Evolutionary conservation across 2,888 invertebrate genomes (phyloP).

Genomic region (Nyleta sp.): DNA sequence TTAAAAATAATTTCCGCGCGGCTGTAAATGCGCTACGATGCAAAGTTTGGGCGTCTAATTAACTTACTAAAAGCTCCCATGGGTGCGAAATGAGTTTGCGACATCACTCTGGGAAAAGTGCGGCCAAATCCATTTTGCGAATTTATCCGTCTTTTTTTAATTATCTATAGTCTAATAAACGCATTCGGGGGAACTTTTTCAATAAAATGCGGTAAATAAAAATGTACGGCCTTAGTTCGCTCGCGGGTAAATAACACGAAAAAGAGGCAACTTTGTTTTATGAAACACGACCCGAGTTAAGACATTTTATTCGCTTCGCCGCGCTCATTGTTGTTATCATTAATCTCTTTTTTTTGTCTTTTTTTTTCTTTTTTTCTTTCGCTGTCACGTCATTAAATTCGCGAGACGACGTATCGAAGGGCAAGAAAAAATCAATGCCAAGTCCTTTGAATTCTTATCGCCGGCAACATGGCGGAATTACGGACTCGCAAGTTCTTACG

Average conservation of each 20-base stretch:
- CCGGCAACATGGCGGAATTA: constrained; percentile 6
- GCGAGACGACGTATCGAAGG: too few relatives aligned
- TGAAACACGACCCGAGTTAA: constrained; percentile 5
- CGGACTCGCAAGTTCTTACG: constrained; percentile 17
- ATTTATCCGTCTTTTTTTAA: constrained; percentile 43
- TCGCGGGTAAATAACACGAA: constrained; percentile 16
- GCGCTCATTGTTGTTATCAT: constrained; percentile 1
- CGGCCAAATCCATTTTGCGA: constrained; percentile 30
- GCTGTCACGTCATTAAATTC: neutral
- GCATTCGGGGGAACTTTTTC: constrained; percentile 43
- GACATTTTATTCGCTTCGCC: constrained; percentile 19
- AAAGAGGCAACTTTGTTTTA: constrained; percentile 23
- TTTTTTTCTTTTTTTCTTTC: neutral
- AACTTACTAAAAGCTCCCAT: constrained; percentile 48
- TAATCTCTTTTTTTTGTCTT: neutral
- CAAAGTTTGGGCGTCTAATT: constrained; percentile 49
- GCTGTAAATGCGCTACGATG: constrained; percentile 42
- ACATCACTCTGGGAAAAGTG: constrained; percentile 32
- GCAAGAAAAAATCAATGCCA: too few relatives aligned
- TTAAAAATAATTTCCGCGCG: constrained; percentile 44
- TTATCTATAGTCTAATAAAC: constrained; percentile 44
- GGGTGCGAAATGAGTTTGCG: constrained; percentile 46
- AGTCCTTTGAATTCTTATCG: too few relatives aligned
- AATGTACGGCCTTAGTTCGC: constrained; percentile 27
- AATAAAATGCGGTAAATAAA: constrained; percentile 46